Base-by-base conservation (phyloP, 2,888 invertebrate species). In the Blera fallax region DNA sequence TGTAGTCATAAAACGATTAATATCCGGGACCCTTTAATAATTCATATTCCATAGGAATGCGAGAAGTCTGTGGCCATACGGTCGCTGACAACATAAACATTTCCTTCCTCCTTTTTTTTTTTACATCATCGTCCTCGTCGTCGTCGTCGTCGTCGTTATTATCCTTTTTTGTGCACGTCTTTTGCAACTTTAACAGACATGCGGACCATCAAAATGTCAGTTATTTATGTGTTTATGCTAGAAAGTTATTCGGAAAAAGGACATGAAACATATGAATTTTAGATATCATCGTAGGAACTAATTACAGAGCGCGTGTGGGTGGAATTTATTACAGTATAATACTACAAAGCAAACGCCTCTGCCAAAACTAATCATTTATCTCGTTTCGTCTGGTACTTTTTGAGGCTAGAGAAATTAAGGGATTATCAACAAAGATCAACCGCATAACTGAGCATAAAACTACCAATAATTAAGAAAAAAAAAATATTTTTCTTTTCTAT, bases 1-100 rank as follows among this genome's bases (percentile, higher is more conserved):
- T 74, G 45, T 65, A 45, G 62, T 65, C 69, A 79, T 65, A 80
- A 70, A 84, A 70, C 80, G 80, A 79, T 84, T 80, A 74, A 84
- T 84, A 79, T 79, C 84, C 84, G 58, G 80, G 64, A 40, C 29
- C 54, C 37, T 54, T 84, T 62, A 80, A 84, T 84, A 84, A 84
- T 79, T 70, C 80, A 84, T 84, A 40, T 60, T 70, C 64, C 58
- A 45, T 70, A 64, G 74, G 74, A 74, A 65, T 58, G 40, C 50
- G 24, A 40, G 37, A 78, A 67, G 67, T 73, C 67, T 48, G 21
- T 32, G 27, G 54, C 62, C 79, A 79, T 80, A 84, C 70, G 84
- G 34, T 65, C 69, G 69, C 70, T 74, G 58, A 76, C 74, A 80
- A 65, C 50, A 74, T 70, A 79, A 76, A 65, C 37, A 65, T 54